Evolutionary conservation across 2,113 vertebrate genomes (phyloP), one percentile per base, ranked within the genome.

Genomic region (Candoia aspera): DNA sequence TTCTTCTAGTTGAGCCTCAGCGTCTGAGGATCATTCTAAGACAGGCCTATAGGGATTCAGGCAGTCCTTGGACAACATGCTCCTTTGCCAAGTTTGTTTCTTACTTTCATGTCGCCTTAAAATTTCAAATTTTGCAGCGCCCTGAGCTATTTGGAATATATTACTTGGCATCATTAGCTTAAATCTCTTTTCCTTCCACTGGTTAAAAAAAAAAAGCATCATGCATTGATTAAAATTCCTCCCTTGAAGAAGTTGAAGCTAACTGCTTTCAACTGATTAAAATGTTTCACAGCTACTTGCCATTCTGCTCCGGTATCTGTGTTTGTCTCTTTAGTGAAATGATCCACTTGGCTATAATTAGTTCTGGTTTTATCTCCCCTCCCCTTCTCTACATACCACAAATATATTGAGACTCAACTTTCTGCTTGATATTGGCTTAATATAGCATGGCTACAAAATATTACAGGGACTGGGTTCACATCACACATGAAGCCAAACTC

Each of bases 231-330:
- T 90, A 94, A 93, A 88, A 84, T n/a, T 88, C 29, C 29, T 64
- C 89, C 55, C 92, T 92, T 83, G 84, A 91, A 88, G 33, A 17
- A 49, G 53, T 60, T 54, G 83, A 79, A 79, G 90, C 53, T 0
- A 4, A 73, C 68, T 90, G 90, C 33, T 59, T 93, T 92, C 46
- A 21, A 24, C 64, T 89, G 86, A 94, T 92, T 90, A 91, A 87
- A 94, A 49, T 88, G 62, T 94, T 93, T 73, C 90, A 92, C 79
- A 94, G 79, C 79, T 94, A 86, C 92, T 93, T 88, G 15, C 33
- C 24, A 10, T 89, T 90, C 93, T 89, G 59, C n/a, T 94, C 90
- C 84, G 79, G 60, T 1, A 33, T 46, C 90, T 90, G 90, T 33
- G 33, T 53, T 91, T 49, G 15, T 84, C 60, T 93, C 60, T 90